Conservation (phyloP, 2,113 vertebrate genomes). For the Mus pahari region DNA sequence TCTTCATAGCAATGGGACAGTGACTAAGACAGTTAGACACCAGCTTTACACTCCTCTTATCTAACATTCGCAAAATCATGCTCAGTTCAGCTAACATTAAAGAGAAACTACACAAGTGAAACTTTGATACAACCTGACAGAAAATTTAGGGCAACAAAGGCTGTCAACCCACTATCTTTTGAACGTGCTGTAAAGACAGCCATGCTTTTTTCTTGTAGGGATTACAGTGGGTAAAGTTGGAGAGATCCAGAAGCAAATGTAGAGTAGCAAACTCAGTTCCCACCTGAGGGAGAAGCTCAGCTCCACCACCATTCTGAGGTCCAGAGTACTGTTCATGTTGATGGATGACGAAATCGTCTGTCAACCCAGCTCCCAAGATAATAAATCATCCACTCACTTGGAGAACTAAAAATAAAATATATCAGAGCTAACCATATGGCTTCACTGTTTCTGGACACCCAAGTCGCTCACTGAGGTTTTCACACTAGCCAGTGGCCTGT, state of each 20-base stretch:
- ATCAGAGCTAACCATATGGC: not conserved
- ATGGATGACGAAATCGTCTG: not conserved
- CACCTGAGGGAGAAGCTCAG: constrained; percentile 45
- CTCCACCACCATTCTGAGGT: constrained; percentile 8
- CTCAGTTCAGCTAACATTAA: constrained; percentile 17
- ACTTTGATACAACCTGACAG: not conserved
- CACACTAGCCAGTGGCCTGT: not conserved
- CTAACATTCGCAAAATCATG: not conserved
- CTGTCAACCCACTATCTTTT: not conserved
- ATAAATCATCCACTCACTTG: not conserved
- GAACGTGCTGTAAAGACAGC: not conserved
- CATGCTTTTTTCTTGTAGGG: not conserved
- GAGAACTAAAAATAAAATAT: not conserved
- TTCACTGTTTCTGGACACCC: not conserved
- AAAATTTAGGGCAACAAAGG: not conserved
- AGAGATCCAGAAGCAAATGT: not conserved
- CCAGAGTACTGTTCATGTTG: not conserved
- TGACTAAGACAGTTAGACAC: not conserved
- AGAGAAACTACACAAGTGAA: not conserved
- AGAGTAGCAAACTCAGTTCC: constrained; percentile 57
- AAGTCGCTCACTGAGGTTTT: not conserved
- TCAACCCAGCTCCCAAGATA: not conserved
- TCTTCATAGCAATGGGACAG: not conserved
- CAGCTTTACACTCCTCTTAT: not conserved
- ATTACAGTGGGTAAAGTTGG: not conserved